Evolutionary conservation across 2,113 vertebrate species (phyloP).

Genomic region (Myotis brandtii): DNA sequence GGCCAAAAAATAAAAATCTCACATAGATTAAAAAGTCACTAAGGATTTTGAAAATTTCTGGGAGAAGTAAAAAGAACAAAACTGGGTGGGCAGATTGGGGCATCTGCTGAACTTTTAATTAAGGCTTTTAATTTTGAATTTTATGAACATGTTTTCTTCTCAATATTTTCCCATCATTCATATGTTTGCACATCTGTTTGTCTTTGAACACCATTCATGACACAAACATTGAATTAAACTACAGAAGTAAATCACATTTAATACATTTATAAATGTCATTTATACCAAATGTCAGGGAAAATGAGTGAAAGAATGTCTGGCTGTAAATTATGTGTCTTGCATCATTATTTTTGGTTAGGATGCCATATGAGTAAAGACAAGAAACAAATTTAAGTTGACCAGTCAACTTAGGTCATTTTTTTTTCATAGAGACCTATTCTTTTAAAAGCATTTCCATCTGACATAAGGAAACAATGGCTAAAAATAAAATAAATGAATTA

Average conservation of each 20-base stretch:
- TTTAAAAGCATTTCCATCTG: background rate
- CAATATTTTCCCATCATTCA: slow-evolving; percentile 37
- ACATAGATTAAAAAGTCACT: background rate
- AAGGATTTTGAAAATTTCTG: slow-evolving; percentile 41
- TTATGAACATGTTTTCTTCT: slow-evolving; percentile 44
- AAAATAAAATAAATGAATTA: background rate
- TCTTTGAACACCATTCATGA: background rate
- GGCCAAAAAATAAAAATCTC: background rate
- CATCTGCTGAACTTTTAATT: slow-evolving; percentile 69
- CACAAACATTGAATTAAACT: slow-evolving; percentile 69
- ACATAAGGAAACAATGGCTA: background rate
- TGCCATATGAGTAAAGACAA: background rate
- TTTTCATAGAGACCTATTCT: background rate
- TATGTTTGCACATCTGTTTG: slow-evolving; percentile 58
- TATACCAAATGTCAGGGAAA: slow-evolving; percentile 43
- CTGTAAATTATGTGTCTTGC: background rate
- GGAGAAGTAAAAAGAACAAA: slow-evolving; percentile 39
- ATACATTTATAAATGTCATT: slow-evolving; percentile 64
- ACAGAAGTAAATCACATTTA: slow-evolving; percentile 42
- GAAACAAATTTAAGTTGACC: background rate
- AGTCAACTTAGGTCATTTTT: background rate
- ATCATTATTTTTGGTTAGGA: slow-evolving; percentile 4
- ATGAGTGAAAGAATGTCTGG: background rate
- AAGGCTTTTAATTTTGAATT: slow-evolving; percentile 66
- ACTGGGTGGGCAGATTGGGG: slow-evolving; percentile 5